Base-by-base conservation (phyloP, 2,113 vertebrate species). In the Ictalurus furcatus region DNA sequence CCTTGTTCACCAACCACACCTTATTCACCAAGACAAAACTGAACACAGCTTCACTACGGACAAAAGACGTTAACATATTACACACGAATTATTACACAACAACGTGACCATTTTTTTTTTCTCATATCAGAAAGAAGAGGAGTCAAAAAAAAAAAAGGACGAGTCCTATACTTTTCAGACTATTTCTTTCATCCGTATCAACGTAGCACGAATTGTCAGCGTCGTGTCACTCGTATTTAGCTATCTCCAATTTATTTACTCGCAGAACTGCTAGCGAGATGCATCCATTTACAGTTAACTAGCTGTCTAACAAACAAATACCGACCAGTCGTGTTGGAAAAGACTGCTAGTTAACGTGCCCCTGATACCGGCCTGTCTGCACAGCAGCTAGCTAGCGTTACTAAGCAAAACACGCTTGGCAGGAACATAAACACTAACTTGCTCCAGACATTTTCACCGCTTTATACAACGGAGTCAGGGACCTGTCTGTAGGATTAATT, bases 1-100 rank as follows among this genome's bases (percentile, higher is more conserved):
- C 52, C 84, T 85, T 58, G 84, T 6, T 79, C 3, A 78, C 63
- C 88, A 89, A 71, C 83, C 88, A 89, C 88, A 86, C 74, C 88
- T 89, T 85, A 44, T 56, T 78, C 40, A 65, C 56, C 52, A 69
- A 71, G 14, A 48, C 19, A 65, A 17, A 9, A 87, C 34, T 37
- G n/a, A 14, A 11, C 44, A 78, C 23, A 54, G 19, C 28, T 23
- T 88, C 56, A 71, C 63, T 48, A 52, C 17, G 13, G 4, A 56
- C 69, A 52, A 56, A 67, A 69, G 21, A 65, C 21, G 44, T 11
- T 52, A 9, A 11, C 48, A 52, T 1, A 48, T 48, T 48, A 48
- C 7, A 48, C 48, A 48, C 48, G 40, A 44, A 44, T 44, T 1
- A 48, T 48, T 48, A 48, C 7, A 48, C 48, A 48, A 6, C 1